These are phyloP conservation scores for Equus przewalskii DNA, from an alignment of 2,113 vertebrate genomes.

Conservation along the genomic window DNA sequence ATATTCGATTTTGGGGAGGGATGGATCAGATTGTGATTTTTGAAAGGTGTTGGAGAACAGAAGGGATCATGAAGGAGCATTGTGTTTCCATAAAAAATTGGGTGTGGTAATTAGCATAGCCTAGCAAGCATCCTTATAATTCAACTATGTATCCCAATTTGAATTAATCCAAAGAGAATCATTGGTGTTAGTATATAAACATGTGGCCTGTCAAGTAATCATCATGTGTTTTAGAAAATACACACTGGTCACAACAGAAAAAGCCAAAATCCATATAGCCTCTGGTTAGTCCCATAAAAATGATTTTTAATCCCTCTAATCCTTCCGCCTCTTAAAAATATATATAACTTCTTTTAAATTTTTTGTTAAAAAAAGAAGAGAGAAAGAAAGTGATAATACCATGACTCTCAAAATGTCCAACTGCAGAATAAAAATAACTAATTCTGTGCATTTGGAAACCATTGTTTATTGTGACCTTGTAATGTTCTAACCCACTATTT, in stretches of 20 bases:
- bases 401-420: conserved; percentile 70
- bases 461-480: conserved; percentile 87
- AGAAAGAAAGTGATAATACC: conserved; percentile 27
- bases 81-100: conserved; percentile 73
- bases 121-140: conserved; percentile 66
- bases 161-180: conserved; percentile 43
- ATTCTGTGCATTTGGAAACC: conserved; percentile 84
- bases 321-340: conserved; percentile 55
- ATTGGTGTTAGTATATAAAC: conserved; percentile 71
- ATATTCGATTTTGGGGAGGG: conserved; percentile 91
- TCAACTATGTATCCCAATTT: conserved; percentile 78
- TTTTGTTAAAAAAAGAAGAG: conserved; percentile 25
- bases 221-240: conserved; percentile 79
- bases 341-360: conserved; percentile 62
- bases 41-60: conserved; percentile 72
- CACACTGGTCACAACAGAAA: conserved; percentile 78
- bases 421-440: conserved; percentile 81
- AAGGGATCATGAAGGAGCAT: conserved; percentile 76
- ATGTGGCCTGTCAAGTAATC: conserved; percentile 80
- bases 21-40: conserved; percentile 83
- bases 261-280: conserved; percentile 73
- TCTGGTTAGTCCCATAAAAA: conserved; percentile 78
- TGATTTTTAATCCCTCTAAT: conserved; percentile 45
- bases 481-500: conserved; percentile 82
- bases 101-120: conserved; percentile 81